phyloP scores from a whole-genome alignment of 2,888 invertebrate species.

The Sympetrum striolatum region DNA sequence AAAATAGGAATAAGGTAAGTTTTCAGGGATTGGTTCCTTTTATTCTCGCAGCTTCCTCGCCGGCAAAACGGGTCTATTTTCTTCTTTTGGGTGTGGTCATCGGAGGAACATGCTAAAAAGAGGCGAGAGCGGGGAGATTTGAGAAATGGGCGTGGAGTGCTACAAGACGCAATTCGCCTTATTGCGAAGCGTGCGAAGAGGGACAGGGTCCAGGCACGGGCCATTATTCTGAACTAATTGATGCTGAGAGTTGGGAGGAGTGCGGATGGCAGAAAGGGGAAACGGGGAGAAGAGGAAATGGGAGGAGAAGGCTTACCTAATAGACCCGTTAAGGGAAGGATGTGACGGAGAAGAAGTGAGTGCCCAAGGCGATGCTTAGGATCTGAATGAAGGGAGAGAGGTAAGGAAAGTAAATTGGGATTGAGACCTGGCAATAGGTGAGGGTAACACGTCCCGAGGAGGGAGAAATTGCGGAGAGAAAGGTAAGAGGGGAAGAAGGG shows the following conservation, averaged over 20 bases:
- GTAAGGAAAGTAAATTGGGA: conserved; percentile 36
- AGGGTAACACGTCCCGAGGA: neutral
- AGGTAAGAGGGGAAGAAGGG: neutral
- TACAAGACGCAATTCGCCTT: conserved; percentile 25
- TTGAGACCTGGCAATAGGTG: neutral
- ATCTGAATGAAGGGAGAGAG: neutral
- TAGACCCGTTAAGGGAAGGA: conserved; percentile 34
- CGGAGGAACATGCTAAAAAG: neutral
- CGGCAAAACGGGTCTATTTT: neutral
- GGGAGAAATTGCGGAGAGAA: neutral
- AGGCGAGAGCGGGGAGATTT: neutral
- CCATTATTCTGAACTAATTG: conserved; percentile 40
- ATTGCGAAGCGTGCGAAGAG: conserved; percentile 10
- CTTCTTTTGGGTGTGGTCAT: neutral
- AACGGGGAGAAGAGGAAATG: conserved; percentile 5
- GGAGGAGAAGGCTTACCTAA: neutral
- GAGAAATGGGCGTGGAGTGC: conserved; percentile 22
- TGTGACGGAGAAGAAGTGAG: neutral
- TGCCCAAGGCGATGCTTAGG: conserved; percentile 20
- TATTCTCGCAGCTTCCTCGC: neutral
- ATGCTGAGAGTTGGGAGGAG: conserved; percentile 4
- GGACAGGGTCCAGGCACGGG: conserved; percentile 23
- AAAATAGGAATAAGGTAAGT: neutral
- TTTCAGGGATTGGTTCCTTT: neutral
- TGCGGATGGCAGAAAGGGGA: neutral